Evolutionary conservation across 2,797 vertebrate species (phyloP), one percentile per base, ranked within the genome.

Genomic region (Nothura maculosa): DNA sequence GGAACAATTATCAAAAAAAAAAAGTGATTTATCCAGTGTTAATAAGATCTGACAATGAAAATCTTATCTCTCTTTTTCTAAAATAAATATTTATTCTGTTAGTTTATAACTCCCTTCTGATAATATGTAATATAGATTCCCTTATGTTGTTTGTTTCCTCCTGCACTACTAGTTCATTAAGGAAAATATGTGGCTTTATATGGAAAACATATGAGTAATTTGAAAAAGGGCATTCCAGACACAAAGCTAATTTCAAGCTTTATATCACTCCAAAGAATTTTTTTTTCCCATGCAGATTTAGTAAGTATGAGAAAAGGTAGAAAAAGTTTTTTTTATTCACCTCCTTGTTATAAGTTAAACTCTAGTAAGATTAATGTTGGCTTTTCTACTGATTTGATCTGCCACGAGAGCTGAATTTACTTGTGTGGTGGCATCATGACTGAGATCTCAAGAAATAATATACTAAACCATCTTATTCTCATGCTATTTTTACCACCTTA

Each of bases 1-100:
- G 25, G 30, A 96, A 87, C 52, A 96, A 96, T 97, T 98, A 97
- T 92, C 81, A 21, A 52, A 28, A 80, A 90, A 10, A 93, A 93
- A 28, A 77, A 96, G 32, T 90, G 54, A 95, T 96, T 96, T 94
- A 96, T 88, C 10, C 19, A 85, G 55, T 81, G 25, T 28, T 52
- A 95, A 22, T 57, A 90, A 86, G 57, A 89, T 70, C 8, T 85
- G 52, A 30, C 74, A 70, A 21, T 81, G 27, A 77, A 91, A 90
- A 83, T 1, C 1, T 77, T 61, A 12, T 15, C 1, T 85, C 68
- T 75, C 21, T 28, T 73, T 76, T 42, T 16, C 24, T 40, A 19
- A 25, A 67, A 19, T 70, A 74, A 68, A n/a, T n/a, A 64, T 60
- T 75, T 80, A 4, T 72, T 77, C 28, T 58, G 25, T 60, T 30